phyloP scores from a whole-genome alignment of 2,113 vertebrate genomes.

The Silurus meridionalis region DNA sequence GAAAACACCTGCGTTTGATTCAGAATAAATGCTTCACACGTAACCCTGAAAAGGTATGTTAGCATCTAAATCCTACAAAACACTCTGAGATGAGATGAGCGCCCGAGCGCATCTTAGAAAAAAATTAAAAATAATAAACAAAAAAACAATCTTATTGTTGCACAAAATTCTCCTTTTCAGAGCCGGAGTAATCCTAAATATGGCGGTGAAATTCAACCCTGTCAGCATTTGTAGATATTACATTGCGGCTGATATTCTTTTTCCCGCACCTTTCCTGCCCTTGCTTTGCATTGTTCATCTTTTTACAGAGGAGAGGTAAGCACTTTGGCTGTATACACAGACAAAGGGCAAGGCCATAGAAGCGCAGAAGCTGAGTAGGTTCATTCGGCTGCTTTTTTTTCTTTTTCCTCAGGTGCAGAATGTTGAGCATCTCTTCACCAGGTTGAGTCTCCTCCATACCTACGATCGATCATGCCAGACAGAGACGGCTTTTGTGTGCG shows the following conservation, averaged over 20 bases:
- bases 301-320: conserved; percentile 65
- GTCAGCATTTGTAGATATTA: conserved; percentile 79
- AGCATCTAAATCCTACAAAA: conserved; percentile 59
- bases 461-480: conserved; percentile 95
- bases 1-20: not conserved
- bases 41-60: conserved; percentile 56
- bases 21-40: not conserved
- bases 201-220: conserved; percentile 68
- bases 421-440: conserved; percentile 72
- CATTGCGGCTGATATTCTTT: conserved; percentile 48
- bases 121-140: conserved; percentile 62
- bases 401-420: conserved; percentile 61
- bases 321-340: conserved; percentile 71
- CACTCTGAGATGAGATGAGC: conserved; percentile 51
- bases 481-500: conserved; percentile 87
- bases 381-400: conserved; percentile 62
- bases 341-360: conserved; percentile 71
- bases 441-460: conserved; percentile 62
- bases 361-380: conserved; percentile 71
- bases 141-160: conserved; percentile 70
- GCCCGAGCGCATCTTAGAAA: conserved; percentile 61
- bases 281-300: conserved; percentile 46
- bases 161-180: conserved; percentile 63
- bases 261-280: conserved; percentile 27
- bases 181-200: conserved; percentile 67